Base-by-base conservation (phyloP, 37 sponge, comb jelly and placozoan genomes). In the Hexactinellida sp. region DNA sequence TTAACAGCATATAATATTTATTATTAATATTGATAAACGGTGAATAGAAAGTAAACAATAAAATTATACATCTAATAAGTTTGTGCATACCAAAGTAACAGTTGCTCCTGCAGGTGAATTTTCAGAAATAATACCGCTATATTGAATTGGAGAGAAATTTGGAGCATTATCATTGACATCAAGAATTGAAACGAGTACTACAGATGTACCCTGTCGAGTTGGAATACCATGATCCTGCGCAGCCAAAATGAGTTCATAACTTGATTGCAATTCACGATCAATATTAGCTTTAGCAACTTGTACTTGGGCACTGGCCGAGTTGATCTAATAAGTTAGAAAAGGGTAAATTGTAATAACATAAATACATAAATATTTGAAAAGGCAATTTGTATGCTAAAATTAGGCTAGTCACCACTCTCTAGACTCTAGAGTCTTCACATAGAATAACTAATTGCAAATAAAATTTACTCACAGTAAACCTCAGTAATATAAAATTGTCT, bases 101-200 rank as follows among this genome's bases (percentile, higher is more conserved):
- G 30, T 23, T 21, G 30, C 5, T 7, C 30, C 76, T 25, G 76
- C 30, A 23, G 28, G 3, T 28, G 76, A 7, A 16, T 47, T 16
- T 28, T 63, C 76, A 63, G 76, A 63, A 63, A 63, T 63, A 32
- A 23, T 63, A 25, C 76, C 76, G 34, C 3, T 23, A 24, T 85
- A 85, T 36, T 41, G 24, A 9, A 19, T 85, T 5, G 37, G 86
- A 9, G 37, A 54, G 32, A 85, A 85, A 24, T 71, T 24, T 25
- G 86, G 86, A 47, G 36, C 5, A 54, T 85, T 85, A 54, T 85
- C 86, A 71, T 85, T 85, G 16, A 85, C 86, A 54, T 85, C 86
- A 36, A 10, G 83, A n/a, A 85, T 85, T 24, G 23, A 3, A 82
- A 85, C 28, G 1, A 7, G 39, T 9, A 51, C 25, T 24, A 23